Conservation (phyloP, 2,797 vertebrate genomes). For the Apogon talboti region DNA sequence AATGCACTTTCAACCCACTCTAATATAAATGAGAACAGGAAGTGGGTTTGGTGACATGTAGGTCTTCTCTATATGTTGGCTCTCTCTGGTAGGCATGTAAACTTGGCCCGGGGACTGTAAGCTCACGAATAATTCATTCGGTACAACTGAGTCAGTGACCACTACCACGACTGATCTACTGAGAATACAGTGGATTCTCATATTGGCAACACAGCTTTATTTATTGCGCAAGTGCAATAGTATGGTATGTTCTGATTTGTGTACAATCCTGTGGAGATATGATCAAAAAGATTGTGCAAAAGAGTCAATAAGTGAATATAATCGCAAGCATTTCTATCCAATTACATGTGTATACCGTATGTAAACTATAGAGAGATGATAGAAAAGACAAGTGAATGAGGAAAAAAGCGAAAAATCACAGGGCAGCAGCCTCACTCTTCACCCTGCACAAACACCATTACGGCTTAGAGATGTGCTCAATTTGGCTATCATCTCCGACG, state of each 20-base stretch:
- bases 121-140: constrained; percentile 45
- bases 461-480: constrained; percentile 41
- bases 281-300: not conserved
- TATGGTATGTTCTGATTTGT: not conserved
- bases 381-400: constrained; percentile 30
- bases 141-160: constrained; percentile 19
- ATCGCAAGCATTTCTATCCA: constrained; percentile 21
- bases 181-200: not conserved
- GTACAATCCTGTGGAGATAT: not conserved
- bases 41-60: constrained; percentile 35
- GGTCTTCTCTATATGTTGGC: constrained; percentile 22
- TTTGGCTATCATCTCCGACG: constrained; percentile 43
- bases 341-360: constrained; percentile 20
- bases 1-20: constrained; percentile 48
- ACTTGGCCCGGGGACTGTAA: constrained; percentile 8
- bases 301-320: not conserved
- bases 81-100: constrained; percentile 30
- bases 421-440: constrained; percentile 17
- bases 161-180: constrained; percentile 4
- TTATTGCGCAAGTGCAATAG: not conserved
- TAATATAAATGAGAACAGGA: constrained; percentile 66
- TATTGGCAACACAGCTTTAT: not conserved
- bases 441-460: constrained; percentile 54
- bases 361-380: constrained; percentile 22
- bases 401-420: constrained; percentile 40